A percentile compares a stretch with the other conserved stretches of the same genome.
Evolutionary conservation across 2,113 vertebrate genomes (phyloP).

Genomic region (Lasiurus cinereus): DNA sequence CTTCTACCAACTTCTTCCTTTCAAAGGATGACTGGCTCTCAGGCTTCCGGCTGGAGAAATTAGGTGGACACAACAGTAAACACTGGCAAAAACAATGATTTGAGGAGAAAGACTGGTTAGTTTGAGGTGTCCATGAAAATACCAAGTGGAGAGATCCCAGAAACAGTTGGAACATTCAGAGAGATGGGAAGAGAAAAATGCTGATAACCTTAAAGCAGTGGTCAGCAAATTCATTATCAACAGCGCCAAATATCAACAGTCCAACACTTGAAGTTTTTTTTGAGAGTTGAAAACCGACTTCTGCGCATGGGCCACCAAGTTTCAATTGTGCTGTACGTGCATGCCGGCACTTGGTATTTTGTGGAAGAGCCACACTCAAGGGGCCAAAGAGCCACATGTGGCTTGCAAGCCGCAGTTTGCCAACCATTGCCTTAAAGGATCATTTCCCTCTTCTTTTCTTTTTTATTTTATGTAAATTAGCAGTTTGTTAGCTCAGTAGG

Average conservation of each 20-base stretch:
- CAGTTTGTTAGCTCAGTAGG: neutral
- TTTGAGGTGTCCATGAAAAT: neutral
- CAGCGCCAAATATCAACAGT: too few species aligned
- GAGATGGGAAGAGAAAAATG: neutral
- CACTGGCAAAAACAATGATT: neutral
- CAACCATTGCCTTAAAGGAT: neutral
- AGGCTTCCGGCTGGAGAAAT: neutral
- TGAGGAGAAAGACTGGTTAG: neutral
- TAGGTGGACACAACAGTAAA: neutral
- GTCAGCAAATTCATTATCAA: too few species aligned
- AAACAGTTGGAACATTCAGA: neutral
- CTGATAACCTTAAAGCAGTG: too few species aligned
- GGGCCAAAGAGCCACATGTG: too few species aligned
- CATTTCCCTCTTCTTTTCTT: neutral
- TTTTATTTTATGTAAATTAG: neutral
- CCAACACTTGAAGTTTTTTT: too few species aligned
- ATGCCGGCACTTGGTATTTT: too few species aligned
- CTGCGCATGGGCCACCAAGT: too few species aligned
- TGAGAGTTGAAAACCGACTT: too few species aligned
- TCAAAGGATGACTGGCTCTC: neutral
- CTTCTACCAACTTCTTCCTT: neutral
- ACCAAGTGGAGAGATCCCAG: neutral
- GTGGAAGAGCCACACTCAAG: too few species aligned
- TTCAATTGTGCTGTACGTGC: too few species aligned
- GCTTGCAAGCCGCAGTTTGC: too few species aligned